Conservation (phyloP, 2,888 invertebrate genomes). For the Malthinus seriepunctatus region DNA sequence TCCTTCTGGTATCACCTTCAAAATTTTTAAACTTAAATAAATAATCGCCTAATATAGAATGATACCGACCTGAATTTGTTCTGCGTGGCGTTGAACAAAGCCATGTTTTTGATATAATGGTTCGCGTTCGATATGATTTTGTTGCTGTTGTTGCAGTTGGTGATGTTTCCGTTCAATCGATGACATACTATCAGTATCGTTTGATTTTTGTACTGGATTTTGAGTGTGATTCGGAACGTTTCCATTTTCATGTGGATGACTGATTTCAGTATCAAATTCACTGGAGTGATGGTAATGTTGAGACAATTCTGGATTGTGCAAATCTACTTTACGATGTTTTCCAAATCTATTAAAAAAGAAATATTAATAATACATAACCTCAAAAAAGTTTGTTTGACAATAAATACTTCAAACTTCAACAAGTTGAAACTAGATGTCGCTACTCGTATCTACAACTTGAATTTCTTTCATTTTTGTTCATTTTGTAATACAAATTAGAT, state of each 20-base stretch:
- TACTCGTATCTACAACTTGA: too few species aligned
- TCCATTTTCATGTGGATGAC: conserved; percentile 17
- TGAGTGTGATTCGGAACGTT: conserved; percentile 28
- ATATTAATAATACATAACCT: too few species aligned
- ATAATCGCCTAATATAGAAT: background rate
- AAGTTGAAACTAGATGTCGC: too few species aligned
- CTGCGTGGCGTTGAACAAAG: conserved; percentile 51
- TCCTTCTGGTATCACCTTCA: conserved; percentile 52
- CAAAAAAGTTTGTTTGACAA: too few species aligned
- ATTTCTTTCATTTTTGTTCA: too few species aligned
- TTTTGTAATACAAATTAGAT: too few species aligned
- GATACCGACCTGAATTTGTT: conserved; percentile 49
- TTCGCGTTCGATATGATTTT: conserved; percentile 36
- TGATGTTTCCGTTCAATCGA: conserved; percentile 55
- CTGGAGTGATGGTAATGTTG: conserved; percentile 48
- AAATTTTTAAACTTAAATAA: background rate
- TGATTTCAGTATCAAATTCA: conserved; percentile 46
- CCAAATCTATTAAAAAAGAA: conserved; percentile 59
- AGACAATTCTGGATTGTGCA: conserved; percentile 32
- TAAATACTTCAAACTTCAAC: too few species aligned
- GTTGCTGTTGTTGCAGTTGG: conserved; percentile 32
- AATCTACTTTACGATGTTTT: conserved; percentile 64
- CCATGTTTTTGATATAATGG: conserved; percentile 52
- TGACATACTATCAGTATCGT: conserved; percentile 48
- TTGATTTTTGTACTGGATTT: conserved; percentile 50